phyloP scores from a whole-genome alignment of 2,797 vertebrate species.

The Enteromius treurensis region DNA sequence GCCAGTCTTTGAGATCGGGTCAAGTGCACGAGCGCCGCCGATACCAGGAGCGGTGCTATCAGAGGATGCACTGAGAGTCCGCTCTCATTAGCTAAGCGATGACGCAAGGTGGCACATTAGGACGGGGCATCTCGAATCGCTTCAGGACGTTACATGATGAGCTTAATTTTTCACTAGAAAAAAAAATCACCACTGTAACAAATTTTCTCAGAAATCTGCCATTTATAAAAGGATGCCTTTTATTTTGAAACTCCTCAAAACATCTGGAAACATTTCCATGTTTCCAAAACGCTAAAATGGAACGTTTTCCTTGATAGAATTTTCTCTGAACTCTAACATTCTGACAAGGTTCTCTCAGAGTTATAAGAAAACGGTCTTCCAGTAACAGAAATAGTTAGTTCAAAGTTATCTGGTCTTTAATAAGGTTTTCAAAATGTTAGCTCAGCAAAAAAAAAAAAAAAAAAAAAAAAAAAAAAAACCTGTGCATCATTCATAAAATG shows the following conservation, averaged over 20 bases:
- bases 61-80: constrained; percentile 26
- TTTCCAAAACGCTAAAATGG: not conserved
- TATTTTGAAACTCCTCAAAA: not conserved
- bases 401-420: not conserved
- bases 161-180: too few species aligned
- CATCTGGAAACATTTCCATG: not conserved
- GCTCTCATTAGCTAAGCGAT: constrained; percentile 42
- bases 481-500: not conserved
- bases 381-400: not conserved
- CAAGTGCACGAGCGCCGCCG: constrained; percentile 20
- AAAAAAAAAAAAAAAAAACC: not conserved
- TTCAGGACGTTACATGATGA: not conserved
- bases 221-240: not conserved
- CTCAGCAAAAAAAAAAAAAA: not conserved
- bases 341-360: not conserved
- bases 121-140: not conserved
- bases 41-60: constrained; percentile 22
- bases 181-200: not conserved
- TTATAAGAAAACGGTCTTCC: not conserved
- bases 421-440: not conserved
- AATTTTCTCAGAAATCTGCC: not conserved
- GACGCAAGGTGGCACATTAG: constrained; percentile 27
- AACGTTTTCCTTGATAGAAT: not conserved
- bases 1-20: constrained; percentile 47
- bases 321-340: not conserved